phyloP scores from a whole-genome alignment of 2,888 invertebrate species.

The Cordylochernes scorpioides region DNA sequence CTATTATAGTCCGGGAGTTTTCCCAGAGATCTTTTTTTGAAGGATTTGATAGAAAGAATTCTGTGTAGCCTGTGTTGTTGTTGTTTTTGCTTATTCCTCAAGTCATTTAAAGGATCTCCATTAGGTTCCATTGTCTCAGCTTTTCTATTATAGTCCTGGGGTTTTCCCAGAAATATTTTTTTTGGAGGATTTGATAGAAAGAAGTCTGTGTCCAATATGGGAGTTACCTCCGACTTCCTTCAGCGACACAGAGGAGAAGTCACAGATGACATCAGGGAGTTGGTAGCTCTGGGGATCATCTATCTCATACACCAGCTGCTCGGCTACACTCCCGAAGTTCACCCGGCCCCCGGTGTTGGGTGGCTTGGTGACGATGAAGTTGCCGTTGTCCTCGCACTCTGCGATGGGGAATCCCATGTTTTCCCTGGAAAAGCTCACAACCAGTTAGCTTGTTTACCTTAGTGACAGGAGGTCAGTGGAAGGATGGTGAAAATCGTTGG shows the following conservation, averaged over 20 bases:
- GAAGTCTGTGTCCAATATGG: background rate
- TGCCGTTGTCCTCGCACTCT: conserved; percentile 22
- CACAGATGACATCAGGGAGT: conserved; percentile 27
- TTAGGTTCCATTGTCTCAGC: too few relatives aligned
- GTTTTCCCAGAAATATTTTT: too few relatives aligned
- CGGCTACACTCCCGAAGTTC: conserved; percentile 23
- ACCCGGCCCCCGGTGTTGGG: conserved; percentile 25
- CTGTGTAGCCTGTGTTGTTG: too few relatives aligned
- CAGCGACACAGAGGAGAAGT: conserved; percentile 23
- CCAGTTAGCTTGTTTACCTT: too few relatives aligned
- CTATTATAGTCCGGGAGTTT: too few relatives aligned
- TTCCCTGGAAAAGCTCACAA: conserved; percentile 21
- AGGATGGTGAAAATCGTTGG: too few relatives aligned
- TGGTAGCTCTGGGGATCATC: conserved; percentile 25
- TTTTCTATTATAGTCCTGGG: too few relatives aligned
- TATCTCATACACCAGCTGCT: conserved; percentile 27
- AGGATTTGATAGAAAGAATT: too few relatives aligned
- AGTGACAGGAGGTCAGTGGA: too few relatives aligned
- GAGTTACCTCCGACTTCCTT: conserved; percentile 14
- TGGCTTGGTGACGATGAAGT: conserved; percentile 24
- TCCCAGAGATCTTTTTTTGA: too few relatives aligned
- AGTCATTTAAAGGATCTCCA: too few relatives aligned
- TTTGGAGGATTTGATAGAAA: background rate
- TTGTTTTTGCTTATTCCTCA: too few relatives aligned
- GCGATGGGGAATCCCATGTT: conserved; percentile 27